Conservation (phyloP, 2,888 invertebrate species). For the Drosophila maculinotata region DNA sequence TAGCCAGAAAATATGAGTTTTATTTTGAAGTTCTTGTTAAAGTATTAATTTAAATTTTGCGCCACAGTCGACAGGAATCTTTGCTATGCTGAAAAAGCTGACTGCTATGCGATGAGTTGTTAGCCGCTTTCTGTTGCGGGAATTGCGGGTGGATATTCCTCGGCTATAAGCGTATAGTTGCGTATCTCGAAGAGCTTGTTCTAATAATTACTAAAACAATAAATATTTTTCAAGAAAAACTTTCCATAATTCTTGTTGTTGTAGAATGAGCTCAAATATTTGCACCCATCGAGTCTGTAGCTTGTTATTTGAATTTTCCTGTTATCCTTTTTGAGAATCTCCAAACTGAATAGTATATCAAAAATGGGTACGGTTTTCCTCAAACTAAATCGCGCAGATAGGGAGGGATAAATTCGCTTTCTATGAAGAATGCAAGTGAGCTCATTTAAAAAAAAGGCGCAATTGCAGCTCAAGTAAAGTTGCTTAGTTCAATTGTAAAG, state of each 20-base stretch:
- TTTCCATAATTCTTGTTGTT: constrained; percentile 15
- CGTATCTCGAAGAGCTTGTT: constrained; percentile 41
- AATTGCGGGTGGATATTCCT: constrained; percentile 31
- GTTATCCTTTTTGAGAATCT: constrained; percentile 55
- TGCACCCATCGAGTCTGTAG: constrained; percentile 58
- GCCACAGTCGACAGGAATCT: not conserved
- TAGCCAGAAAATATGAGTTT: constrained; percentile 39
- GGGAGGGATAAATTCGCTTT: not conserved
- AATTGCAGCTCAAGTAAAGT: constrained; percentile 16
- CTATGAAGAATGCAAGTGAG: constrained; percentile 19
- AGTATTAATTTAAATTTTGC: not conserved
- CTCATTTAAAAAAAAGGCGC: not conserved
- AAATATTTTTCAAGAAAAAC: no score
- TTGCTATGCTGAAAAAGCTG: not conserved
- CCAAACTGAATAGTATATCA: constrained; percentile 19
- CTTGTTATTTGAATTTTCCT: constrained; percentile 38
- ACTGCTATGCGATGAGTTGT: constrained; percentile 1
- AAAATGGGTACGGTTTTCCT: constrained; percentile 12
- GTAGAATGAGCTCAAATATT: constrained; percentile 33
- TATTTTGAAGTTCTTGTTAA: not conserved
- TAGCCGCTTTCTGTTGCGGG: constrained; percentile 9
- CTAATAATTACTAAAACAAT: no score
- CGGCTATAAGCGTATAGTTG: constrained; percentile 36
- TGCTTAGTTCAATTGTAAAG: constrained; percentile 9
- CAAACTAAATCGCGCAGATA: constrained; percentile 23